phyloP scores from a whole-genome alignment of 2,888 invertebrate species.

The Seira ritae region DNA sequence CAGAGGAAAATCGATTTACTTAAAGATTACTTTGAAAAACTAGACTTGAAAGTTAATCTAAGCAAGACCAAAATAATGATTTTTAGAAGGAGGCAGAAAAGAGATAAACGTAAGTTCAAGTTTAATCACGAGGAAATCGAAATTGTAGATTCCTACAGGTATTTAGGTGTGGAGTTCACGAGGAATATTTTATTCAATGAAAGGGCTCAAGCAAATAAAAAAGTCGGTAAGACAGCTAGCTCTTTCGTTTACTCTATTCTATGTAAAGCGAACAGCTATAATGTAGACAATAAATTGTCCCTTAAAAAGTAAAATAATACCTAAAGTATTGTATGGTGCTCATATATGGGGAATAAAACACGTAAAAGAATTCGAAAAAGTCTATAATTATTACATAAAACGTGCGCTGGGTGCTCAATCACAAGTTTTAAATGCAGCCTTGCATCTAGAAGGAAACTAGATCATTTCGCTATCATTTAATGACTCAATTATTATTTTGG shows the following conservation, averaged over 20 bases:
- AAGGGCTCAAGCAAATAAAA: not conserved
- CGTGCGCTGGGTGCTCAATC: not conserved
- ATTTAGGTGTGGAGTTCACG: conserved; percentile 18
- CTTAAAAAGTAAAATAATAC: not conserved
- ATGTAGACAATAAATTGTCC: not conserved
- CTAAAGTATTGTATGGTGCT: not conserved
- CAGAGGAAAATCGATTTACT: not conserved
- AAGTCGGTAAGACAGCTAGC: not conserved
- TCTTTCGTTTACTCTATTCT: not conserved
- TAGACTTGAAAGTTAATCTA: not conserved
- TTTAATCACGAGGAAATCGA: conserved; percentile 18
- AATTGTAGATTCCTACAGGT: conserved; percentile 9
- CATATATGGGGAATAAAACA: not conserved
- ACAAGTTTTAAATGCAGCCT: not conserved
- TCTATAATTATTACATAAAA: not conserved
- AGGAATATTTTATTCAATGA: not conserved
- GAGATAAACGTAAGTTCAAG: not conserved
- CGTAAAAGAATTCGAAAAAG: not conserved
- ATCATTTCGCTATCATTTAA: not conserved
- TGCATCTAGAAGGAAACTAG: not conserved
- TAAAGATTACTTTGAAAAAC: not conserved
- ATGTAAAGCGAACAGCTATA: too few relatives aligned
- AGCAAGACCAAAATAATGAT: not conserved
- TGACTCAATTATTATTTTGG: not conserved
- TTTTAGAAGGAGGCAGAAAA: not conserved